phyloP scores from a whole-genome alignment of 1,140 invertebrate genomes.

The Microplitis demolitor region DNA sequence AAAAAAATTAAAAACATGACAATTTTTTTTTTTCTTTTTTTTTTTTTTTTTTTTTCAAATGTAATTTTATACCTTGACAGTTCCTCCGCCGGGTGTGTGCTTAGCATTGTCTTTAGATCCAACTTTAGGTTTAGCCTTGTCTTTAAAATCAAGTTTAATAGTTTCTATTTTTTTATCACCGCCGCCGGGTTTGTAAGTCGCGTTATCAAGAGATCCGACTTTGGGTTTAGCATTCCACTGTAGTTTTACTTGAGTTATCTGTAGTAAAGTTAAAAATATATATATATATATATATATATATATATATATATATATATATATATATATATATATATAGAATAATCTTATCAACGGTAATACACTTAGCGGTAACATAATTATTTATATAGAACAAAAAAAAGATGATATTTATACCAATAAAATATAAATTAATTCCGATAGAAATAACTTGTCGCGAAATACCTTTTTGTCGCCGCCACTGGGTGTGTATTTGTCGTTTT shows the following conservation, averaged over 20 bases:
- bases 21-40: too few species aligned
- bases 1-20: too few species aligned
- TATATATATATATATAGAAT: not conserved
- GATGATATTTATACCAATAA: not conserved
- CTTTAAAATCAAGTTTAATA: constrained; percentile 88
- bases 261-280: constrained; percentile 16
- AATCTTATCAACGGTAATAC: not conserved
- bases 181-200: constrained; percentile 89
- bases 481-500: constrained; percentile 88
- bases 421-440: not conserved
- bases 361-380: too few species aligned
- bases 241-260: constrained; percentile 85
- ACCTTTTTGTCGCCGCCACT: constrained; percentile 94
- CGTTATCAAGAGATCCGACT: constrained; percentile 92
- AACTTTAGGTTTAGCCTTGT: constrained; percentile 89
- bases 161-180: constrained; percentile 92
- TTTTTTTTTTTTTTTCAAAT: too few species aligned
- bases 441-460: too few species aligned
- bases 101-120: constrained; percentile 91
- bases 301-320: not conserved
- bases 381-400: not conserved
- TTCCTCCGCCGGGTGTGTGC: constrained; percentile 86
- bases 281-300: not conserved
- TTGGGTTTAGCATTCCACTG: constrained; percentile 93
- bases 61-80: constrained; percentile 75